These are phyloP conservation scores for Calameuta filiformis DNA, from an alignment of 2,888 invertebrate species.

Conservation along the genomic window DNA sequence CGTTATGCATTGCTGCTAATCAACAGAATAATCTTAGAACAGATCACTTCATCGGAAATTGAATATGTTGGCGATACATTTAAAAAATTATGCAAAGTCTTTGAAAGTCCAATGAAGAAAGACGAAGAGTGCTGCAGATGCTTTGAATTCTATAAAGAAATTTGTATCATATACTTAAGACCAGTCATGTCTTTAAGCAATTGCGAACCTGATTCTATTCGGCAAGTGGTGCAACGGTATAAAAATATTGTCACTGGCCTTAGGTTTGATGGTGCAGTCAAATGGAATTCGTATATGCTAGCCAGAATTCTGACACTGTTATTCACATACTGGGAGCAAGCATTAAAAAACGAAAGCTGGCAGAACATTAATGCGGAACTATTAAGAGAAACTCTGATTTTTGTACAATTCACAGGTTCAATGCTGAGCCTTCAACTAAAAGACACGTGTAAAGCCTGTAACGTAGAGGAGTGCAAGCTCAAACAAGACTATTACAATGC, in stretches of 20 bases:
- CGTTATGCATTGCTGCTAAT: constrained; percentile 26
- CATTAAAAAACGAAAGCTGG: constrained; percentile 19
- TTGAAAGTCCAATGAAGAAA: constrained; percentile 22
- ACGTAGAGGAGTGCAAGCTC: constrained; percentile 26
- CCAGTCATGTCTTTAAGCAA: constrained; percentile 14
- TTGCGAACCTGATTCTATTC: not conserved
- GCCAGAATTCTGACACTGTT: constrained; percentile 32
- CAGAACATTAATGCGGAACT: constrained; percentile 22
- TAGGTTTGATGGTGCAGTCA: constrained; percentile 9
- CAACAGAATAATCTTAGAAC: constrained; percentile 20
- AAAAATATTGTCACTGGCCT: not conserved
- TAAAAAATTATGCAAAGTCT: constrained; percentile 19
- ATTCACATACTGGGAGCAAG: constrained; percentile 40
- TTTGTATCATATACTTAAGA: constrained; percentile 32
- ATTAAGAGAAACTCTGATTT: constrained; percentile 30
- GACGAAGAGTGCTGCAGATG: constrained; percentile 35
- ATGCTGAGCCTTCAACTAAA: constrained; percentile 23
- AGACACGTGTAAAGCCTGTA: constrained; percentile 38
- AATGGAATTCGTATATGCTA: constrained; percentile 26
- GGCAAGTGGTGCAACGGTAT: not conserved
- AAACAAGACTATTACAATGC: constrained; percentile 39
- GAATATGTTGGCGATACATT: not conserved
- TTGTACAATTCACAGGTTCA: constrained; percentile 26
- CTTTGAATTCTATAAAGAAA: constrained; percentile 30
- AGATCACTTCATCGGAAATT: constrained; percentile 14